A percentile compares a stretch with the other conserved stretches of the same genome.
Evolutionary conservation across 2,888 invertebrate species (phyloP).

Genomic region (Incurvaria masculella): DNA sequence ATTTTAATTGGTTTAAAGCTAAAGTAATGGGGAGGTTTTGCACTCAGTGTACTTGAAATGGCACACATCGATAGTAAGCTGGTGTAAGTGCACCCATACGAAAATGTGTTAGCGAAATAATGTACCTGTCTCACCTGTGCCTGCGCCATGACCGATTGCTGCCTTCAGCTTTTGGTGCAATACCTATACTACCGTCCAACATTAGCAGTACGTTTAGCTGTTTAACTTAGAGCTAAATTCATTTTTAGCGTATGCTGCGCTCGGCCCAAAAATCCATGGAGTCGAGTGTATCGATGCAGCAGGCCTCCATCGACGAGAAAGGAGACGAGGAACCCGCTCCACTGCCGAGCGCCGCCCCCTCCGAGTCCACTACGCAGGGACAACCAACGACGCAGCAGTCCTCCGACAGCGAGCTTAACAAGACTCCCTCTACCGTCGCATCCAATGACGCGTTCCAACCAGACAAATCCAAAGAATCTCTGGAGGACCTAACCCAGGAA

Average conservation of each 20-base stretch:
- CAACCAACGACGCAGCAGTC: background rate
- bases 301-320: conserved; percentile 38
- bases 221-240: conserved; percentile 7
- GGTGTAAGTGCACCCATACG: too few species aligned
- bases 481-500: conserved; percentile 16
- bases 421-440: conserved; percentile 7
- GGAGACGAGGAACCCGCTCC: conserved; percentile 27
- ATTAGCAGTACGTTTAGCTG: too few species aligned
- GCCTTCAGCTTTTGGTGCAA: too few species aligned
- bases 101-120: too few species aligned
- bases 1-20: too few species aligned
- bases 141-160: too few species aligned
- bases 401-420: background rate
- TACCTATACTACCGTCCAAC: too few species aligned
- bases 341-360: background rate
- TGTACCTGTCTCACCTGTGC: too few species aligned
- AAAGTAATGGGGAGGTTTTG: too few species aligned
- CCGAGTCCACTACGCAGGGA: background rate
- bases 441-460: conserved; percentile 10
- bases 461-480: conserved; percentile 21
- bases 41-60: too few species aligned
- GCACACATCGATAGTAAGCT: too few species aligned
- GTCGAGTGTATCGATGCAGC: conserved; percentile 38
- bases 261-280: conserved; percentile 57
- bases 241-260: conserved; percentile 62